Conservation (phyloP, 2,113 vertebrate genomes). For the Murina feae region DNA sequence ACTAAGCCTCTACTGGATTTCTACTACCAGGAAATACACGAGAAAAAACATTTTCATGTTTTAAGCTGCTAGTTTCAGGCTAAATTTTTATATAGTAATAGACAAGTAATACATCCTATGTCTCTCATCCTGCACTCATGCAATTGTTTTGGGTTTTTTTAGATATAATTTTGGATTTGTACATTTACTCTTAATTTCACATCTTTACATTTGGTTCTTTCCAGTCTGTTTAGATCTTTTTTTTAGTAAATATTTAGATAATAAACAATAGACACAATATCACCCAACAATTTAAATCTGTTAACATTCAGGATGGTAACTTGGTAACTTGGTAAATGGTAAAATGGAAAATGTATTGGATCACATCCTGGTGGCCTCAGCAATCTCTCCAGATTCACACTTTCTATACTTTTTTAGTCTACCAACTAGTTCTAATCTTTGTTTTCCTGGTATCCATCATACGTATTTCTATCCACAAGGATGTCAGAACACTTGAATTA, state of each 20-base stretch:
- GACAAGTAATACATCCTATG: not conserved
- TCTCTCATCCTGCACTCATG: not conserved
- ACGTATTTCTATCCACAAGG: not conserved
- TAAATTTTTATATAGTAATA: not conserved
- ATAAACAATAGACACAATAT: not conserved
- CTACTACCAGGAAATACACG: not conserved
- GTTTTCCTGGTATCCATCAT: not conserved
- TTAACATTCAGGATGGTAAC: not conserved
- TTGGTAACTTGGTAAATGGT: too few relatives aligned
- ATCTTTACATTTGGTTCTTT: not conserved
- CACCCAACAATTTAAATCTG: not conserved
- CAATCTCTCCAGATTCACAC: not conserved
- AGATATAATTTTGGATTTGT: not conserved
- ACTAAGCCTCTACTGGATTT: not conserved
- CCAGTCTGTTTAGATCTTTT: not conserved
- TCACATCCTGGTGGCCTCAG: not conserved
- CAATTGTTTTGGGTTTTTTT: not conserved
- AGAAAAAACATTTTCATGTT: not conserved
- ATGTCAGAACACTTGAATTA: not conserved
- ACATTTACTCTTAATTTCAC: not conserved
- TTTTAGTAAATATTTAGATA: not conserved
- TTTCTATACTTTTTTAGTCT: not conserved
- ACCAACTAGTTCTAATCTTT: not conserved
- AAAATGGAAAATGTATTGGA: not conserved
- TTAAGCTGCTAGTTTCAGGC: not conserved